Conservation (phyloP, 2,888 invertebrate genomes). For the Argyresthia albistria region DNA sequence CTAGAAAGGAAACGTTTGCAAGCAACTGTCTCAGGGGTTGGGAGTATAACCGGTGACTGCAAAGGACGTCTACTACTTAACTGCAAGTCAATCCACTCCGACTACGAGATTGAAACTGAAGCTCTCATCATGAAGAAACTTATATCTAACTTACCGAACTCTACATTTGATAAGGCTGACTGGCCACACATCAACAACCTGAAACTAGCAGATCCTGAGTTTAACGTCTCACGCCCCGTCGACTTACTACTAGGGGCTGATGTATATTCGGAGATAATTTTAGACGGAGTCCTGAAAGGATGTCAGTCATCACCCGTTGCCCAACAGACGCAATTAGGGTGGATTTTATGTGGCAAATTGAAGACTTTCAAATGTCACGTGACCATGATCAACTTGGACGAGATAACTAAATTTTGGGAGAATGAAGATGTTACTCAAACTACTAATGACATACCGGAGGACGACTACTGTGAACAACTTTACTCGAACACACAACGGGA, state of each 20-base stretch:
- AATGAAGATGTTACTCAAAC: neutral
- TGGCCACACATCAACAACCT: neutral
- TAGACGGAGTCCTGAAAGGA: neutral
- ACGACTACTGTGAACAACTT: neutral
- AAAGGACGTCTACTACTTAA: conserved; percentile 1
- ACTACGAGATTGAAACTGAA: conserved; percentile 2
- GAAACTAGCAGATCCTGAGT: conserved; percentile 4
- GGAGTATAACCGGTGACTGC: neutral
- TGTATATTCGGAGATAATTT: neutral
- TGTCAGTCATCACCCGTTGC: neutral
- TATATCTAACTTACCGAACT: conserved; percentile 4
- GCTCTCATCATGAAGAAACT: conserved; percentile 5
- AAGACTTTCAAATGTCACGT: neutral
- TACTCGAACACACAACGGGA: neutral
- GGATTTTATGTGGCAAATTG: neutral
- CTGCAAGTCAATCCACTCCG: conserved; percentile 1
- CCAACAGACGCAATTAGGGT: neutral
- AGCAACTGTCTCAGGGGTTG: neutral
- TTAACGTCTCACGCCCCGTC: neutral
- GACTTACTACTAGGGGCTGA: conserved; percentile 4
- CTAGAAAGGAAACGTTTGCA: neutral
- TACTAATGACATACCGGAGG: no score
- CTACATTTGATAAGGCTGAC: neutral
- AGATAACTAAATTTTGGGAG: neutral
- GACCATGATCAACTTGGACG: neutral